Percentiles rank a stretch among this genome's conserved stretches.
These are phyloP conservation scores for Porites divaricata DNA, from an alignment of 92 coral and sea anemone species.

Conservation along the genomic window DNA sequence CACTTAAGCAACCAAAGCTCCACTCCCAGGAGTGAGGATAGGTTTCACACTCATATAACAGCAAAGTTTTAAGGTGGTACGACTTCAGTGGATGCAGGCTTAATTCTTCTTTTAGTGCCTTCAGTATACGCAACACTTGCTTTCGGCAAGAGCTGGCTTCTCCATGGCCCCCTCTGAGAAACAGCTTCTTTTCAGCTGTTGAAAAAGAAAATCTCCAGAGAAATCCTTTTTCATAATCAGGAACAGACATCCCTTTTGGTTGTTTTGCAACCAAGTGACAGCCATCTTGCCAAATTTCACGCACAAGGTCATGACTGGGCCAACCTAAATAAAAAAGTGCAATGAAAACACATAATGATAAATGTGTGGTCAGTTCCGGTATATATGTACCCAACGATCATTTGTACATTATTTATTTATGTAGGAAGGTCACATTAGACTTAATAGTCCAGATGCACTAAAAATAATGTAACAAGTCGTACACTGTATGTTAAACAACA, in stretches of 20 bases:
- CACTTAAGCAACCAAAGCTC: constrained; percentile 31
- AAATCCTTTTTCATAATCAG: constrained; percentile 42
- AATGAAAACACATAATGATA: neutral
- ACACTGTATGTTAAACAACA: no score
- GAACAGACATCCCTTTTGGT: constrained; percentile 40
- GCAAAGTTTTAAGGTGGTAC: constrained; percentile 80
- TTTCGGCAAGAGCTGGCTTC: constrained; percentile 61
- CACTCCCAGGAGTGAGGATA: constrained; percentile 55
- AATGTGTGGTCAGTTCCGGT: no score
- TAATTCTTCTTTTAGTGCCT: constrained; percentile 62
- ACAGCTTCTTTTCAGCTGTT: constrained; percentile 72
- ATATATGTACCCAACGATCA: no score
- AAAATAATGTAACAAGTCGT: no score
- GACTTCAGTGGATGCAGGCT: constrained; percentile 67
- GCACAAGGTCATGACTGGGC: constrained; percentile 60
- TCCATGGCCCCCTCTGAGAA: constrained; percentile 48
- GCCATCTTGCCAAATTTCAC: constrained; percentile 46
- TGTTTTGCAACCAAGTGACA: constrained; percentile 84
- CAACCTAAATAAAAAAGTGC: constrained; percentile 48
- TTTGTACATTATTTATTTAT: no score
- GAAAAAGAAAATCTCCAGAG: constrained; percentile 80
- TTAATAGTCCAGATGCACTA: no score
- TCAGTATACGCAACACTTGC: constrained; percentile 78
- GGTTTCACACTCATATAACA: constrained; percentile 78
- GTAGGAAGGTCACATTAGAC: no score